phyloP scores from a whole-genome alignment of 2,797 vertebrate genomes.

The Podarcis lilfordi region DNA sequence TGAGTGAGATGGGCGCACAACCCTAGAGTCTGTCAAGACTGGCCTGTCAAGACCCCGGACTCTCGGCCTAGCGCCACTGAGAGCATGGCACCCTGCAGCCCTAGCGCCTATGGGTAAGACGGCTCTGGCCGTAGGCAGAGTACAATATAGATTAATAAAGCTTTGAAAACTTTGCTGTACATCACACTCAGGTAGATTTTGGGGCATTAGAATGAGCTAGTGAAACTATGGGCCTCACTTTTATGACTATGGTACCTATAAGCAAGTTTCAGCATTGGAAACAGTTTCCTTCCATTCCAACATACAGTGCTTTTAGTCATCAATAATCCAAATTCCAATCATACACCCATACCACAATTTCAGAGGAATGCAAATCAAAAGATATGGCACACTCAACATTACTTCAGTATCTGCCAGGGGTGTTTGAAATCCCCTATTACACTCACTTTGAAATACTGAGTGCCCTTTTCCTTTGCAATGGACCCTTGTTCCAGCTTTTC shows the following conservation, averaged over 20 bases:
- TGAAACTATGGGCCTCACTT: neutral
- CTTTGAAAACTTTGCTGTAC: neutral
- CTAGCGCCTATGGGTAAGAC: too few relatives aligned
- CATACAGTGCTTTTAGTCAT: neutral
- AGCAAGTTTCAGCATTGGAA: neutral
- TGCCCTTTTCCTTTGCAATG: constrained; percentile 95
- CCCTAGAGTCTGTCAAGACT: neutral
- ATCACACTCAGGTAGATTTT: neutral
- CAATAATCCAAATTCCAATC: neutral
- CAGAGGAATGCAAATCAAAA: neutral
- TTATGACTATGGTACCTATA: neutral
- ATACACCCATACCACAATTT: neutral
- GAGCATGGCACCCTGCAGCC: too few relatives aligned
- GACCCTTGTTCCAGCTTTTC: constrained; percentile 94
- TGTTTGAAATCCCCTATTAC: neutral
- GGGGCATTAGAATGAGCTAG: neutral
- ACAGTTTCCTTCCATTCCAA: too few relatives aligned
- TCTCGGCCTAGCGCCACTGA: too few relatives aligned
- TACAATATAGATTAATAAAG: neutral
- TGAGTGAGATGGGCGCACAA: neutral
- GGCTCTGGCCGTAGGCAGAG: neutral
- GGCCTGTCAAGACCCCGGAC: too few relatives aligned
- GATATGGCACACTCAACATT: too few relatives aligned
- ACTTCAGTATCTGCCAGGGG: neutral
- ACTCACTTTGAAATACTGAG: constrained; percentile 93